Percentiles rank a stretch among this genome's conserved stretches.
These are phyloP conservation scores for Nemapogon koenigi DNA, from an alignment of 2,888 invertebrate genomes.

Conservation along the genomic window DNA sequence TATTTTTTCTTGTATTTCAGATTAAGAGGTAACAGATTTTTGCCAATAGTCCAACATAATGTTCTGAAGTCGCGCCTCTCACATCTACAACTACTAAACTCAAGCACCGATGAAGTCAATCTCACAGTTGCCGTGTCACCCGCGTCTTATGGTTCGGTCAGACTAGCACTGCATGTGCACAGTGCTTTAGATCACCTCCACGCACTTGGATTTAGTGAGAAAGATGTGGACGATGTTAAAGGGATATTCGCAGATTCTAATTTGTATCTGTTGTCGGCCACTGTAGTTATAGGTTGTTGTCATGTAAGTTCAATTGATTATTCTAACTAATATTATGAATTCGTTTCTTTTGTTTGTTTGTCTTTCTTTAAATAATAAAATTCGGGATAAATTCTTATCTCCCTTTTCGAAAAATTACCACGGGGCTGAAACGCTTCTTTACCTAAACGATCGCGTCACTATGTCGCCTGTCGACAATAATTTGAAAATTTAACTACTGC, in stretches of 20 bases:
- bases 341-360: no score
- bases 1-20: conserved; percentile 36
- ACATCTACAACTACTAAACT: conserved; percentile 73
- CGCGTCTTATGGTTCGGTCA: conserved; percentile 78
- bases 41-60: conserved; percentile 86
- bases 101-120: conserved; percentile 66
- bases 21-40: conserved; percentile 69
- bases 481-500: not conserved
- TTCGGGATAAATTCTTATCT: no score
- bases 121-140: conserved; percentile 77
- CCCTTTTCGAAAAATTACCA: no score
- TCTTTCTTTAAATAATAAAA: no score
- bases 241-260: conserved; percentile 96
- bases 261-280: conserved; percentile 86
- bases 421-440: no score
- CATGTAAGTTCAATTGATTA: conserved; percentile 74
- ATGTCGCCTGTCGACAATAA: no score
- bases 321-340: not conserved
- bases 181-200: conserved; percentile 74
- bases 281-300: conserved; percentile 87
- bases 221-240: conserved; percentile 96
- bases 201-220: conserved; percentile 85
- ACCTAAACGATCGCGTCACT: not conserved
- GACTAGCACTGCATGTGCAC: conserved; percentile 79
- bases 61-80: conserved; percentile 80